Evolutionary conservation across 2,888 invertebrate species (phyloP).

Genomic region (Neria commutata): DNA sequence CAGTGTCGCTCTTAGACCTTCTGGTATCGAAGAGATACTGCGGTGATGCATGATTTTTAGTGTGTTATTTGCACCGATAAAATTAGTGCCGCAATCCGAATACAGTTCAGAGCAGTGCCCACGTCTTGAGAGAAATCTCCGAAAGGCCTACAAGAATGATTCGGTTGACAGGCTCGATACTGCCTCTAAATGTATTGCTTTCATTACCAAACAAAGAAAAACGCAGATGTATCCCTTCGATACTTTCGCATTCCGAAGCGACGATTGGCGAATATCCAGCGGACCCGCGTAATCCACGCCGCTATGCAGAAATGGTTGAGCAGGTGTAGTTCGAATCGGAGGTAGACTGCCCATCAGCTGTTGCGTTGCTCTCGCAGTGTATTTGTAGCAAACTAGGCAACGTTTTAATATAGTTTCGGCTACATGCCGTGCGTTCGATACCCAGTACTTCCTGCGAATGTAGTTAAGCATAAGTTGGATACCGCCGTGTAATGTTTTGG

Average conservation of each 20-base stretch:
- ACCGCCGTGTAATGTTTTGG: slow-evolving; percentile 14
- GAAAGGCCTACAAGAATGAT: slow-evolving; percentile 16
- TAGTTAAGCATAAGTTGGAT: slow-evolving; percentile 13
- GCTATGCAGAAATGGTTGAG: slow-evolving; percentile 21
- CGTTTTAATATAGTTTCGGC: slow-evolving; percentile 2
- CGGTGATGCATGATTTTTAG: not conserved
- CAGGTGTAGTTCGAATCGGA: slow-evolving; percentile 5
- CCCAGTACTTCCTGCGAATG: slow-evolving; percentile 10
- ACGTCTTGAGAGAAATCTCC: slow-evolving; percentile 14
- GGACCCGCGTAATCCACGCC: slow-evolving; percentile 23
- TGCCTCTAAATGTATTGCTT: slow-evolving; percentile 23
- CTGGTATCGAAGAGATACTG: not conserved
- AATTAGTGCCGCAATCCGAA: slow-evolving; percentile 21
- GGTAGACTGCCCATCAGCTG: slow-evolving; percentile 22
- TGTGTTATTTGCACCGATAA: slow-evolving; percentile 13
- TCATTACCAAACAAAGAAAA: slow-evolving; percentile 23
- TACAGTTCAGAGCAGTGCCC: slow-evolving; percentile 10
- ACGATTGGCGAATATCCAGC: slow-evolving; percentile 13
- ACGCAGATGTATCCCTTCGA: slow-evolving; percentile 24
- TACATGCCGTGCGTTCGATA: not conserved
- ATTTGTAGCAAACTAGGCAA: slow-evolving; percentile 16
- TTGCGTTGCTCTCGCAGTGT: slow-evolving; percentile 10
- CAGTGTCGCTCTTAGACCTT: not conserved
- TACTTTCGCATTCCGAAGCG: slow-evolving; percentile 7
- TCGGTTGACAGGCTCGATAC: slow-evolving; percentile 10